Evolutionary conservation across 1,140 invertebrate species (phyloP).

Genomic region (Drosophila ogumai): DNA sequence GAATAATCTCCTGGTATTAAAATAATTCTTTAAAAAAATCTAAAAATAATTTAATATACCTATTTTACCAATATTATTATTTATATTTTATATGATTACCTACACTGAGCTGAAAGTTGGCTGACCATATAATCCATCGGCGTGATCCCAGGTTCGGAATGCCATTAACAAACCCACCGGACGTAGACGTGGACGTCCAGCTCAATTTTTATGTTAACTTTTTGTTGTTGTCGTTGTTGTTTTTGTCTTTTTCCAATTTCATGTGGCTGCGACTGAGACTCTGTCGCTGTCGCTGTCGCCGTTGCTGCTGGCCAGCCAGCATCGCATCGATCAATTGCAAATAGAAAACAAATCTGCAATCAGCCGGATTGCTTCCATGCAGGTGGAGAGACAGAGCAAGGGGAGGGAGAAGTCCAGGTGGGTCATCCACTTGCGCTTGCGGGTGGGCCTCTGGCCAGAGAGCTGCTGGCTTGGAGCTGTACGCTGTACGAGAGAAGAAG

Average conservation of each 20-base stretch:
- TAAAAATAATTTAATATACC: too few species aligned
- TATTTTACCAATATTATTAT: too few species aligned
- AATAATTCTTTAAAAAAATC: too few species aligned
- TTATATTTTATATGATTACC: too few species aligned
- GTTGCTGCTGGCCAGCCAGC: slow-evolving; percentile 18
- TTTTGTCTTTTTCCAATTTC: slow-evolving; percentile 11
- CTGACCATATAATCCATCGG: slow-evolving; percentile 14
- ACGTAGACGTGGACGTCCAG: slow-evolving; percentile 21
- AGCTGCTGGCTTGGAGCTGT: neutral
- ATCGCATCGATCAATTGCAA: slow-evolving; percentile 71
- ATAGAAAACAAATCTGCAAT: slow-evolving; percentile 78
- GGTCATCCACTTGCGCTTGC: slow-evolving; percentile 50
- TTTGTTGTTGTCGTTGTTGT: neutral
- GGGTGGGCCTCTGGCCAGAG: slow-evolving; percentile 53
- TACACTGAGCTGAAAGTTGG: slow-evolving; percentile 16
- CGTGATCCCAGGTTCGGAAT: slow-evolving; percentile 30
- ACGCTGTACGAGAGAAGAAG: slow-evolving; percentile 46
- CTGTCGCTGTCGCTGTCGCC: neutral
- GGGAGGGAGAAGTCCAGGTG: neutral
- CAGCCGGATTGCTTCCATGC: slow-evolving; percentile 57
- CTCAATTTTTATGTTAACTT: slow-evolving; percentile 22
- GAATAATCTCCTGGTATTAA: too few species aligned
- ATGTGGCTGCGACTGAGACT: slow-evolving; percentile 21
- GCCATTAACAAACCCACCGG: slow-evolving; percentile 33
- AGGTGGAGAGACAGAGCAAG: slow-evolving; percentile 1